Conservation (phyloP, 53 echinoderm and acorn worm species). For the Holothuria scabra region DNA sequence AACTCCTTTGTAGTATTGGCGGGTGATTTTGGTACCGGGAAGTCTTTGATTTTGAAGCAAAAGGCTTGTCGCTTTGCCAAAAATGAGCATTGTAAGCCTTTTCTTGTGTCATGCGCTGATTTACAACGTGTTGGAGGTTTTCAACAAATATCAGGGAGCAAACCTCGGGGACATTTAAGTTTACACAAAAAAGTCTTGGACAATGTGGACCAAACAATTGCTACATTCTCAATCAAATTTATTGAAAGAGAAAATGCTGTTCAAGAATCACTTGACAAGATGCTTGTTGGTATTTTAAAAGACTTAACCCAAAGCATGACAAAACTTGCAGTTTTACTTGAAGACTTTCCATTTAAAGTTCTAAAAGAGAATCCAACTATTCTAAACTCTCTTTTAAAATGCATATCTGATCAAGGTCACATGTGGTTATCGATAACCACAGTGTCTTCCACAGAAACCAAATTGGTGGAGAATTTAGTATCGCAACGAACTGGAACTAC, state of each 20-base stretch:
- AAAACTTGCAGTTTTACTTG: background rate
- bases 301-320: too few relatives aligned
- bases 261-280: too few relatives aligned
- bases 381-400: background rate
- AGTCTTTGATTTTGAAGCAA: background rate
- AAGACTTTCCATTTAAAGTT: background rate
- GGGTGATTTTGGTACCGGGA: slow-evolving; percentile 19
- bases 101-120: too few relatives aligned
- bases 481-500: background rate
- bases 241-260: too few relatives aligned
- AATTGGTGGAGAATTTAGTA: too few relatives aligned
- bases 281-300: background rate
- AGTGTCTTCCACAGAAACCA: background rate
- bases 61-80: background rate
- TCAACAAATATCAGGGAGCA: background rate
- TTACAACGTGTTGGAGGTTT: too few relatives aligned
- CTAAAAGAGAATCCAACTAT: background rate
- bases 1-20: background rate
- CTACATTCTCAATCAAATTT: background rate
- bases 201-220: background rate
- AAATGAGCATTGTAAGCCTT: background rate
- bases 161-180: background rate
- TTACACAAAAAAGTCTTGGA: background rate
- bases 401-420: background rate
- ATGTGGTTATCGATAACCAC: background rate